Conservation (phyloP, 2,113 vertebrate genomes). For the Grantiella picta region DNA sequence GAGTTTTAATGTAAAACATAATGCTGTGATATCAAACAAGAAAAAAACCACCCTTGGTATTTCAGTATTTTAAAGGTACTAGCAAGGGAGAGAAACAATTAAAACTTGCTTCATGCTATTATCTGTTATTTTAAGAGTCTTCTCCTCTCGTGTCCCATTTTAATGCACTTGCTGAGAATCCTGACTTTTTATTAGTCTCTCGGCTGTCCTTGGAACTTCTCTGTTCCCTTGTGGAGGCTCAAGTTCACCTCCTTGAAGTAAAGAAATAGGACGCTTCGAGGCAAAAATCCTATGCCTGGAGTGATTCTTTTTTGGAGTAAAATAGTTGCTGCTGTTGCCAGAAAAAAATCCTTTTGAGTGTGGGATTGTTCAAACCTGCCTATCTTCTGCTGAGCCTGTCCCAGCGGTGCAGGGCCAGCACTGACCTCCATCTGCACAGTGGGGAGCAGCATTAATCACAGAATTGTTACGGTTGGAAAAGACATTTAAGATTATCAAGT, state of each 20-base stretch:
- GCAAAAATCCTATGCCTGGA: neutral
- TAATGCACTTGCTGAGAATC: neutral
- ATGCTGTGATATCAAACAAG: neutral
- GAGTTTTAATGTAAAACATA: neutral
- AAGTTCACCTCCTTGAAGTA: constrained; percentile 23
- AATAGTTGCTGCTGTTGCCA: neutral
- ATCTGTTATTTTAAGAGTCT: neutral
- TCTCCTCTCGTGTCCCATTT: constrained; percentile 2
- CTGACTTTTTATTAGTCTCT: neutral
- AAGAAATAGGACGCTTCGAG: constrained; percentile 25
- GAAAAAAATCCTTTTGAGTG: neutral
- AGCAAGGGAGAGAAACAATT: neutral
- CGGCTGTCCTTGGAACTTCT: constrained; percentile 9
- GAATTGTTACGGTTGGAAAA: neutral
- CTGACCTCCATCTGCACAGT: neutral
- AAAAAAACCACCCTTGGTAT: neutral
- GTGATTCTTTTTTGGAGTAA: neutral
- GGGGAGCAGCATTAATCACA: neutral
- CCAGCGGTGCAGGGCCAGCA: fast-evolving
- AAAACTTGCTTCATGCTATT: neutral
- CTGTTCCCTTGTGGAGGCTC: neutral
- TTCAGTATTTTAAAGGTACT: neutral
- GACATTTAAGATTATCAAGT: neutral
- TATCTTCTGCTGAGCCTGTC: neutral
- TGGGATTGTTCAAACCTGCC: neutral